phyloP scores from a whole-genome alignment of 2,113 vertebrate genomes.

The Candoia aspera region DNA sequence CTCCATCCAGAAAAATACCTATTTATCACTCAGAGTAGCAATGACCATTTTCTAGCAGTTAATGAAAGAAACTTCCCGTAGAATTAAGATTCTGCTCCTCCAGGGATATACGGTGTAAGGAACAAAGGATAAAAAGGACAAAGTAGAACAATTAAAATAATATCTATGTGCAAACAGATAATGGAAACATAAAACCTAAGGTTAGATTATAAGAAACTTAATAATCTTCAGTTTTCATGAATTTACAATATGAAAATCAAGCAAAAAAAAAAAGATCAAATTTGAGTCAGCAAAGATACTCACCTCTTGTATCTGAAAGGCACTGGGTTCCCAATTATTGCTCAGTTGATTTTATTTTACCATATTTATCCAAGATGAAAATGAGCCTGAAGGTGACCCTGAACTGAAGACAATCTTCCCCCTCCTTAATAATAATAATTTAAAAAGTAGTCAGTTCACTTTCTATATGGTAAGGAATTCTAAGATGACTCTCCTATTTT shows the following conservation, averaged over 20 bases:
- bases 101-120: slow-evolving; percentile 41
- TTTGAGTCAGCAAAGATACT: neutral
- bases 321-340: neutral
- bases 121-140: slow-evolving; percentile 51
- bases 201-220: neutral
- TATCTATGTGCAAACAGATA: slow-evolving; percentile 39
- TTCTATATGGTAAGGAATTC: neutral
- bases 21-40: neutral
- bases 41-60: neutral
- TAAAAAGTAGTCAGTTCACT: neutral
- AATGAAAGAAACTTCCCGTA: neutral
- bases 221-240: neutral
- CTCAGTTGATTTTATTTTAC: neutral
- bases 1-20: neutral
- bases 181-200: neutral
- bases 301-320: neutral
- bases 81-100: neutral
- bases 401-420: neutral
- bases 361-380: neutral
- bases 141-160: slow-evolving; percentile 42
- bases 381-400: neutral
- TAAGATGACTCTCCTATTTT: neutral
- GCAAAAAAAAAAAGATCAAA: neutral
- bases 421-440: neutral
- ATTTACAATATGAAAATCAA: neutral